Evolutionary conservation across 2,888 invertebrate species (phyloP), one percentile per base, ranked within the genome.

Genomic region (Mongoloraphidia duomilia): DNA sequence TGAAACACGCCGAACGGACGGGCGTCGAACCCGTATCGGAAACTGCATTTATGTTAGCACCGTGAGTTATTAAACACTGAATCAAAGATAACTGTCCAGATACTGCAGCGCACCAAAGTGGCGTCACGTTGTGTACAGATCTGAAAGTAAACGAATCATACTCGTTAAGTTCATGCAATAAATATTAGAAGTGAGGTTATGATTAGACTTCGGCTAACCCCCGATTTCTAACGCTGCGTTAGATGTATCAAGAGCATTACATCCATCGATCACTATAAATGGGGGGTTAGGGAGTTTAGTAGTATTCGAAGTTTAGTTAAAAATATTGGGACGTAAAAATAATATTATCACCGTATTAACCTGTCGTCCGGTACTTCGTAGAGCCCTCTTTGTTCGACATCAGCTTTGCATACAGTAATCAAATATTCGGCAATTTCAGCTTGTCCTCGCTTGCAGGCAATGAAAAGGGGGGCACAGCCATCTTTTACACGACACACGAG

Each of bases 41-140:
- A 41, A 82, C 77, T 39, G 89, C 86, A 72, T 93, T 84, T n/a
- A 93, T 78, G 61, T 84, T 76, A 37, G 92, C 92, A 50, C 86
- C 88, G 58, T 86, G 79, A 51, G 79, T 75, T 14, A 88, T 76
- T 49, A 94, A 74, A 64, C 79, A 81, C 62, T 83, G 81, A 46
- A 93, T 80, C 55, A 88, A 83, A 40, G 75, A 72, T 11, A 90
- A 65, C 56, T 83, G 82, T 11, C 91, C 91, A 8, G 86, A 82
- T 2, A 93, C 93, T 4, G 91, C 86, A 2, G 93, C 91, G 70
- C 86, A 86, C 94, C 94, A 94, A 51, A 94, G 71, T 34, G 93
- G 91, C 11, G 91, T 89, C 3, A 89, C 92, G 60, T 75, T 75
- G 70, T 92, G 92, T 55, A 79, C 77, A 35, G 82, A 78, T 59